Conservation (phyloP, 2,113 vertebrate genomes). For the Australoheros scitulus region DNA sequence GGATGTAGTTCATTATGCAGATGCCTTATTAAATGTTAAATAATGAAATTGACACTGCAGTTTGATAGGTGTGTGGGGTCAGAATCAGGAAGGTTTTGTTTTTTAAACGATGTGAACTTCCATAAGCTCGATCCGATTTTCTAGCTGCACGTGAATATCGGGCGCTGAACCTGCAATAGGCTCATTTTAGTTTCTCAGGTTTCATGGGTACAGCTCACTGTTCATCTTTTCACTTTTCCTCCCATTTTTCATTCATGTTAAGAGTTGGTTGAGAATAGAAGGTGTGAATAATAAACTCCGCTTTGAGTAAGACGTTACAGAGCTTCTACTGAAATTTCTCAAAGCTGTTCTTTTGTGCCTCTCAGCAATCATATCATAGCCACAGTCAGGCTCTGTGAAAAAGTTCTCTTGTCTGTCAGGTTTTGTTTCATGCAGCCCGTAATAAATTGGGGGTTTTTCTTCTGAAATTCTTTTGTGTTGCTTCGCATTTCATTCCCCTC, state of each 20-base stretch:
- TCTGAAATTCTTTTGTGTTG: neutral
- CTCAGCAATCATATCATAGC: neutral
- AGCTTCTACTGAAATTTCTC: neutral
- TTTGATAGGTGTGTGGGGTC: neutral
- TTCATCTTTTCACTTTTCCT: neutral
- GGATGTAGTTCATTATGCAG: constrained; percentile 33
- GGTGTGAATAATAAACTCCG: constrained; percentile 1
- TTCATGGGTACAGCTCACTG: neutral
- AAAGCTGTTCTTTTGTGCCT: neutral
- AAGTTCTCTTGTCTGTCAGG: neutral
- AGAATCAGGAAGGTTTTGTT: neutral
- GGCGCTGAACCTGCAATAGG: neutral
- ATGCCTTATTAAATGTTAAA: neutral
- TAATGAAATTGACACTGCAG: neutral
- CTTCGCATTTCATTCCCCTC: neutral
- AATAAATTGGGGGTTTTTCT: neutral
- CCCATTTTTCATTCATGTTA: neutral
- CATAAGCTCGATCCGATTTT: neutral
- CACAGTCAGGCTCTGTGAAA: neutral
- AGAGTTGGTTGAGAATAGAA: neutral
- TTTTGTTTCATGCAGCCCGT: neutral
- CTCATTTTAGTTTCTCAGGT: neutral
- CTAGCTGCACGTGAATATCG: constrained; percentile 5
- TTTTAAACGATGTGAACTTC: neutral
- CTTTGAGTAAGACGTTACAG: neutral